phyloP scores from a whole-genome alignment of 2,888 invertebrate species.

The Carterocephalus palaemon region DNA sequence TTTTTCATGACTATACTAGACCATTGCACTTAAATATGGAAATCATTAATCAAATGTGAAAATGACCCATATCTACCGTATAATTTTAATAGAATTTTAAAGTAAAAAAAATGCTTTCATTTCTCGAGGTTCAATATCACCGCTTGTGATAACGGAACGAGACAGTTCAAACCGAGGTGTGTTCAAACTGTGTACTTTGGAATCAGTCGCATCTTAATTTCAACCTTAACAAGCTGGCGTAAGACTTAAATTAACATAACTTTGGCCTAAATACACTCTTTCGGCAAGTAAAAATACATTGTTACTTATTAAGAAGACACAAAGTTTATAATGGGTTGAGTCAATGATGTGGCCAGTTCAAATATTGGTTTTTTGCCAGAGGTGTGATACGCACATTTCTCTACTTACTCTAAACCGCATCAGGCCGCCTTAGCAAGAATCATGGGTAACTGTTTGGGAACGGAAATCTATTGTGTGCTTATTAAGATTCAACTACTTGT shows the following conservation, averaged over 20 bases:
- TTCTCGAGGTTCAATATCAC: constrained; percentile 16
- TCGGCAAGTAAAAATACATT: not conserved
- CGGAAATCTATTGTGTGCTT: constrained; percentile 7
- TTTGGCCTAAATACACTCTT: not conserved
- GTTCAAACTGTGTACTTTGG: constrained; percentile 20
- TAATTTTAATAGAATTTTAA: constrained; percentile 12
- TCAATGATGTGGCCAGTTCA: not conserved
- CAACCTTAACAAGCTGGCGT: not conserved
- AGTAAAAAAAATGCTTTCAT: constrained; percentile 17
- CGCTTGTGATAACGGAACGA: constrained; percentile 20
- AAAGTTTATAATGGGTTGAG: constrained; percentile 7
- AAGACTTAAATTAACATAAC: constrained; percentile 1
- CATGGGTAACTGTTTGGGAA: constrained; percentile 5
- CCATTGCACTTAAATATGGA: too few relatives aligned
- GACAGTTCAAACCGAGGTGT: constrained; percentile 12
- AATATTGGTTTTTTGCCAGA: constrained; percentile 21
- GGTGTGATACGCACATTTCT: constrained; percentile 8
- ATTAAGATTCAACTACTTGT: not conserved
- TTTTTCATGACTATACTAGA: too few relatives aligned
- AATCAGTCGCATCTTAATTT: constrained; percentile 4
- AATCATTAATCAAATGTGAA: too few relatives aligned
- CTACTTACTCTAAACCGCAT: constrained; percentile 13
- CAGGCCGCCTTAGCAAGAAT: constrained; percentile 11
- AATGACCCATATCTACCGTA: too few relatives aligned
- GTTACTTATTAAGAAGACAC: constrained; percentile 2